Base-by-base conservation (phyloP, 1,140 invertebrate species). In the Oryctes rhinoceros region DNA sequence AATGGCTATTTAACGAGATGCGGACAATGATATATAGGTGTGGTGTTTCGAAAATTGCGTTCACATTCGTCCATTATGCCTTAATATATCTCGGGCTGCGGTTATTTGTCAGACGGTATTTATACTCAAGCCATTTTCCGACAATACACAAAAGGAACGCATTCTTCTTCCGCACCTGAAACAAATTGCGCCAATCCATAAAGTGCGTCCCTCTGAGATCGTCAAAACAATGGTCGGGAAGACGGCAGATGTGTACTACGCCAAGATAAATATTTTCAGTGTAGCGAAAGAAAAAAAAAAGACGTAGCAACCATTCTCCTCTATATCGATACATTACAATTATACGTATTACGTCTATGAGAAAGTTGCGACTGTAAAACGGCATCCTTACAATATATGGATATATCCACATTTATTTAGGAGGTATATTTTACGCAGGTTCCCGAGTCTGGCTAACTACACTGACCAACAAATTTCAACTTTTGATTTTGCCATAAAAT, bases 11-110 rank as follows among this genome's bases (percentile, higher is more conserved):
- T 76, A 44, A 76, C 39, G 37, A 76, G 75, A 76, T 49, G 15
- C 15, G 6, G 75, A 76, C 75, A 76, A 76, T 76, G 75, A 76
- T 76, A 49, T 76, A 76, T 76, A 44, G 75, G 75, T 44, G 75
- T 35, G 37, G 47, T 10, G 18, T 76, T 44, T 15, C 35, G 39
- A 49, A 76, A 76, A 76, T 76, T 76, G 39, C 47, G 65, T 71
- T 24, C 65, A 71, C 65, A 71, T 71, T 71, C 65, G 65, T 71
- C 65, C 65, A 71, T 71, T 71, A 71, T 71, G 65, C 24, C 65
- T 71, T 71, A 71, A 71, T 71, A 71, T 71, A 71, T 71, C 65
- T 71, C 24, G n/a, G 5, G 65, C 65, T 35, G 65, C 65, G 65
- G 65, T 71, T 71, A 71, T 71, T 71, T 71, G 65, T 71, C 65